phyloP scores from a whole-genome alignment of 2,888 invertebrate genomes.

The Scaptomyza tumidula region DNA sequence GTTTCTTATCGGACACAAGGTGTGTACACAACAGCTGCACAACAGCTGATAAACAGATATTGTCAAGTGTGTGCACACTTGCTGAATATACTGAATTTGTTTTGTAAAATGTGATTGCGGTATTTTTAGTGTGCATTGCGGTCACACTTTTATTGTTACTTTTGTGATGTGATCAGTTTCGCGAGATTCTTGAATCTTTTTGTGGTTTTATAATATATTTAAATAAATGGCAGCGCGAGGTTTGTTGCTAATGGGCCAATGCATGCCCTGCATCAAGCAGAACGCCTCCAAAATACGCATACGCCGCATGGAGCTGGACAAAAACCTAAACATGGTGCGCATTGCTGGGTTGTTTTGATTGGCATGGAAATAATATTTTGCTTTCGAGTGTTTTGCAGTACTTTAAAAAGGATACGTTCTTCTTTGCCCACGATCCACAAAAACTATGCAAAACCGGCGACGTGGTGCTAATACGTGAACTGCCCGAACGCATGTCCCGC shows the following conservation, averaged over 20 bases:
- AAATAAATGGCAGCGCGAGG: constrained; percentile 84
- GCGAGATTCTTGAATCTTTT: neutral
- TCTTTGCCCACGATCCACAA: constrained; percentile 92
- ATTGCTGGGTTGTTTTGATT: neutral
- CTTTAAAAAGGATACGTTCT: constrained; percentile 89
- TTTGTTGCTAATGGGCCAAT: constrained; percentile 89
- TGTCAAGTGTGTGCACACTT: constrained; percentile 59
- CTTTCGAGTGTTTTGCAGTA: constrained; percentile 86
- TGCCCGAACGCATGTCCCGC: constrained; percentile 90
- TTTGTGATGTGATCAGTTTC: neutral
- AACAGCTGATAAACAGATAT: constrained; percentile 40
- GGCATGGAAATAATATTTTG: neutral
- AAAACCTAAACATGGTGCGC: constrained; percentile 90
- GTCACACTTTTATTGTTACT: constrained; percentile 24
- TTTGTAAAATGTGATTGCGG: neutral
- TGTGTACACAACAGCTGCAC: constrained; percentile 60
- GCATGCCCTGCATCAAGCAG: constrained; percentile 91
- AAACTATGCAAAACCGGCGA: constrained; percentile 93
- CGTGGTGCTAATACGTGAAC: constrained; percentile 90
- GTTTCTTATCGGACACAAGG: constrained; percentile 68
- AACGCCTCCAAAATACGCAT: constrained; percentile 92
- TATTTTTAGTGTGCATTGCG: neutral
- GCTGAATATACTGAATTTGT: constrained; percentile 2
- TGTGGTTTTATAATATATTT: constrained; percentile 23
- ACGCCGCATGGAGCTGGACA: constrained; percentile 90